Evolutionary conservation across 1,140 invertebrate species (phyloP).

Genomic region (Aplysia californica): DNA sequence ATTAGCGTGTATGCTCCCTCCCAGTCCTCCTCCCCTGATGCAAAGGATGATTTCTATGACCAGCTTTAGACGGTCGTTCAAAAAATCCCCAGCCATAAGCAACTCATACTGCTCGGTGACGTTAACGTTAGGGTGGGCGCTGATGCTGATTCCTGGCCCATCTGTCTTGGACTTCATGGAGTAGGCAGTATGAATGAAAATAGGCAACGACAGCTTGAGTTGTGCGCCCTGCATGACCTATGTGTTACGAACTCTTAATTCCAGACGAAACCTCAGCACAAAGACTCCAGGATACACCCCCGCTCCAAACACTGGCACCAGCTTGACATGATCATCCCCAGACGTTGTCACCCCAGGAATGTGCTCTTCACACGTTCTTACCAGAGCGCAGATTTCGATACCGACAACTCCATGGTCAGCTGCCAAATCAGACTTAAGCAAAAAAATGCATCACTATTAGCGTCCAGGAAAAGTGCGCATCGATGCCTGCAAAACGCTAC

Average conservation of each 20-base stretch:
- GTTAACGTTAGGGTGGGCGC: slow-evolving; percentile 34
- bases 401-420: slow-evolving; percentile 35
- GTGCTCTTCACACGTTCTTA: slow-evolving; percentile 25
- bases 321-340: slow-evolving; percentile 33
- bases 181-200: slow-evolving; percentile 40
- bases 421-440: slow-evolving; percentile 24
- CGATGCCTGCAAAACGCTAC: too few relatives aligned
- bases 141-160: slow-evolving; percentile 26
- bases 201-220: slow-evolving; percentile 33
- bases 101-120: slow-evolving; percentile 29
- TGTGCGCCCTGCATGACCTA: slow-evolving; percentile 29
- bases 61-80: neutral
- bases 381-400: slow-evolving; percentile 38
- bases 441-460: too few relatives aligned
- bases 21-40: slow-evolving; percentile 8
- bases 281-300: slow-evolving; percentile 38
- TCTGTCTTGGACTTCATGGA: slow-evolving; percentile 29
- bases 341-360: neutral
- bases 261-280: slow-evolving; percentile 36
- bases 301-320: slow-evolving; percentile 37
- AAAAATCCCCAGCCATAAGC: neutral
- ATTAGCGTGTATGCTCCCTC: slow-evolving; percentile 29
- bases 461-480: too few relatives aligned
- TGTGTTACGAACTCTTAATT: slow-evolving; percentile 34
- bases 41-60: slow-evolving; percentile 32